Conservation (phyloP, 2,113 vertebrate genomes). For the Vicugna pacos region DNA sequence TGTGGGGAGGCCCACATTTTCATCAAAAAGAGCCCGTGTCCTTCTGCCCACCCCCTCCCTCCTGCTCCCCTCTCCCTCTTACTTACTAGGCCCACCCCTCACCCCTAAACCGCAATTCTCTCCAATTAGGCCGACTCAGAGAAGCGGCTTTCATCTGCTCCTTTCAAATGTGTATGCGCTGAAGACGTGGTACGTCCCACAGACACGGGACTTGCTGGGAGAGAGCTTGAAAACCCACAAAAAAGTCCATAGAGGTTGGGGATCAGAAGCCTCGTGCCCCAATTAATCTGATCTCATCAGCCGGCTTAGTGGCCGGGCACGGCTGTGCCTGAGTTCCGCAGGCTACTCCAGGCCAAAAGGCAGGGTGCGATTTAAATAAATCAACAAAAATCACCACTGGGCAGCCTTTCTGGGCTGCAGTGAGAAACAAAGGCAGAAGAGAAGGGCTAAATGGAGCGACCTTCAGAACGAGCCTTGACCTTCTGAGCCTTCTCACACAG, state of each 20-base stretch:
- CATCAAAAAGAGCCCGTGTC: conserved; percentile 84
- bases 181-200: conserved; percentile 71
- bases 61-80: conserved; percentile 36
- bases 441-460: background rate
- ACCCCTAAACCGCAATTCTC: conserved; percentile 82
- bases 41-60: conserved; percentile 42
- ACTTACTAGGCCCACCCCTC: conserved; percentile 76
- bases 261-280: conserved; percentile 51
- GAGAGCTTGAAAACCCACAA: conserved; percentile 41
- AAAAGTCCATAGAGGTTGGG: conserved; percentile 66
- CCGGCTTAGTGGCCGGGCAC: conserved; percentile 51
- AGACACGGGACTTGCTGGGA: conserved; percentile 16
- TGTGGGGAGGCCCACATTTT: conserved; percentile 87
- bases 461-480: background rate
- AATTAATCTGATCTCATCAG: conserved; percentile 74
- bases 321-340: conserved; percentile 61
- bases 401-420: background rate
- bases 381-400: conserved; percentile 57
- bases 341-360: background rate
- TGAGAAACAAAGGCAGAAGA: background rate
- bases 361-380: background rate
- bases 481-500: background rate
- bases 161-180: conserved; percentile 81
- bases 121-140: conserved; percentile 84
- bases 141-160: conserved; percentile 81